phyloP scores from a whole-genome alignment of 2,888 invertebrate species.

The Chloromyia formosa region DNA sequence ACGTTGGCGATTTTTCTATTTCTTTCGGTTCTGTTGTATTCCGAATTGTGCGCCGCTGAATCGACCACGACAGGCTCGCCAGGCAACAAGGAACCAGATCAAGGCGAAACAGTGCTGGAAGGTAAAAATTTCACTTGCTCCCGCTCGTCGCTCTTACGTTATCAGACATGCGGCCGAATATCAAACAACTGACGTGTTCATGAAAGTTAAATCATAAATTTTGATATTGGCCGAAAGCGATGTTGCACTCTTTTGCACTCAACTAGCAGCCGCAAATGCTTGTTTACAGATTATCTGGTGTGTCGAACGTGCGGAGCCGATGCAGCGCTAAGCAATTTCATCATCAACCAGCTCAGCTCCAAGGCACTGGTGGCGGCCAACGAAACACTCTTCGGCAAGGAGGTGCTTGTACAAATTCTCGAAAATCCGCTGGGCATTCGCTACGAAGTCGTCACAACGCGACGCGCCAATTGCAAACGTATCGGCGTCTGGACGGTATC shows the following conservation, averaged over 20 bases:
- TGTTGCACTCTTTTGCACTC: neutral
- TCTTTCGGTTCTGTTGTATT: conserved; percentile 32
- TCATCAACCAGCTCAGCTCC: conserved; percentile 67
- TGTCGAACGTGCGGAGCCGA: conserved; percentile 71
- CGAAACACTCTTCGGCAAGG: conserved; percentile 67
- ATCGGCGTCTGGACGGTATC: conserved; percentile 66
- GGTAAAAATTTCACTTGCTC: conserved; percentile 11
- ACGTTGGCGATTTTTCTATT: conserved; percentile 26
- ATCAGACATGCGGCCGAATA: neutral
- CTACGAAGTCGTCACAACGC: conserved; percentile 67
- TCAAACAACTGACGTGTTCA: conserved; percentile 35
- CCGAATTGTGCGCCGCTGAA: neutral
- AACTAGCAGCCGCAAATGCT: neutral
- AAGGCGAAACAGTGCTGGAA: conserved; percentile 38
- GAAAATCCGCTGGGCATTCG: conserved; percentile 68
- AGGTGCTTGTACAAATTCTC: conserved; percentile 68
- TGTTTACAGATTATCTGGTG: conserved; percentile 65
- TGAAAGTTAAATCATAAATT: neutral
- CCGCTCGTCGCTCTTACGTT: neutral
- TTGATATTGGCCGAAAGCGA: neutral
- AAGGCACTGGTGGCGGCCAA: conserved; percentile 65
- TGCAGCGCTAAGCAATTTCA: conserved; percentile 67
- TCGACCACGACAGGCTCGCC: neutral
- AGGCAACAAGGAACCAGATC: neutral
- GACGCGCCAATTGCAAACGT: conserved; percentile 68